phyloP scores from a whole-genome alignment of 2,797 vertebrate species.

The Echiichthys vipera region DNA sequence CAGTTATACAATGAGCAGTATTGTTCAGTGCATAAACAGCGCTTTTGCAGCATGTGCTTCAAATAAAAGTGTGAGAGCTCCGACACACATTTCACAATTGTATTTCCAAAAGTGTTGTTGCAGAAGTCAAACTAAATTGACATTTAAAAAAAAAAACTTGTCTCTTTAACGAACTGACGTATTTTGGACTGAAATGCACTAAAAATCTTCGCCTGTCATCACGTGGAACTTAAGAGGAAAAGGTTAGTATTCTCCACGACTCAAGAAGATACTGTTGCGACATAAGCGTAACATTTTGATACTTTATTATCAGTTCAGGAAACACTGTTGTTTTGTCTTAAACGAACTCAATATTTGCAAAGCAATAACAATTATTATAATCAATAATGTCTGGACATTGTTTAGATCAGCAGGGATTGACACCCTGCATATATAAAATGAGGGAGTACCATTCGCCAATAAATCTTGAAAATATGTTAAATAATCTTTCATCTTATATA shows the following conservation, averaged over 20 bases:
- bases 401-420: slow-evolving; percentile 93
- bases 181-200: slow-evolving; percentile 95
- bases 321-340: slow-evolving; percentile 90
- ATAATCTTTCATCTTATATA: slow-evolving; percentile 87
- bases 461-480: slow-evolving; percentile 96
- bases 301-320: slow-evolving; percentile 90
- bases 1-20: slow-evolving; percentile 85
- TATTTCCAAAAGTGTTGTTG: slow-evolving; percentile 91
- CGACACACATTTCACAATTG: slow-evolving; percentile 85
- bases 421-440: slow-evolving; percentile 94
- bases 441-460: slow-evolving; percentile 93
- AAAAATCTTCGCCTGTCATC: slow-evolving; percentile 91
- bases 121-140: slow-evolving; percentile 75
- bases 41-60: slow-evolving; percentile 94
- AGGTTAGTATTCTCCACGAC: slow-evolving; percentile 85
- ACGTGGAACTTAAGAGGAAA: slow-evolving; percentile 86
- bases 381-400: slow-evolving; percentile 94
- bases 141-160: too few relatives aligned
- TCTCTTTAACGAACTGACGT: slow-evolving; percentile 84
- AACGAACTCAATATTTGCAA: slow-evolving; percentile 93
- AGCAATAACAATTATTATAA: slow-evolving; percentile 93
- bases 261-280: slow-evolving; percentile 90
- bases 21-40: slow-evolving; percentile 87
- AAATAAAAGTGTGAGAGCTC: slow-evolving; percentile 90
- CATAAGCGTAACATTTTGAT: slow-evolving; percentile 88